Evolutionary conservation across 92 coral and sea anemone genomes (phyloP), one percentile per base, ranked within the genome.

Genomic region (Pocillopora grandis): DNA sequence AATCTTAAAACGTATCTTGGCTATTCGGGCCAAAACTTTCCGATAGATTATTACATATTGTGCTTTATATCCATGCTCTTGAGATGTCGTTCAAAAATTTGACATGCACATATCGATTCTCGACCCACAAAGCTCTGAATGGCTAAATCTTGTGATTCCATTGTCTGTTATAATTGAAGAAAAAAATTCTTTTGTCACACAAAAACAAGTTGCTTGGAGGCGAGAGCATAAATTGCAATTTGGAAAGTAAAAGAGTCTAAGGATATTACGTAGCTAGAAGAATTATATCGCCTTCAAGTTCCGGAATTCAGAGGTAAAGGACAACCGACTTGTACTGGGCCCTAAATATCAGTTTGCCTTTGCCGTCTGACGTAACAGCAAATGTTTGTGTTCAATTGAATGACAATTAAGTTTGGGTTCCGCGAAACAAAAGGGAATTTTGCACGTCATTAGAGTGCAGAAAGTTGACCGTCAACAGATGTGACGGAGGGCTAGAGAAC

Each of bases 361-460:
- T 27, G 74, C 64, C 80, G 64, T 8, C 73, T 83, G 79, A 83
- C 86, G 86, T 75, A 83, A 62, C 58, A 64, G 17, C 76, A 33
- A 42, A 56, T 52, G 84, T 69, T 80, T 68, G 67, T 35, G 35
- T 74, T 73, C 86, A 73, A 62, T 83, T 74, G 86, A 83, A 83
- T 83, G 86, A 62, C 80, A 63, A 73, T 75, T 64, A 62, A 42
- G 74, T 33, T 56, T 35, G 84, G 52, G 48, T n/a, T 68, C 72
- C 35, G 79, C 64, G 65, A 59, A 83, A 83, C 86, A 83, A 83
- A 72, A 71, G 86, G 13, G 27, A 27, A 56, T 74, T 83, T 83
- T 55, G 86, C 73, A 73, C 86, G 79, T 83, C 86, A 83, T 83
- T 73, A 74, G 79, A 62, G 64, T 83, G 80, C 71, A 80, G 72